Base-by-base conservation (phyloP, 2,113 vertebrate genomes). In the Seriola rivoliana region DNA sequence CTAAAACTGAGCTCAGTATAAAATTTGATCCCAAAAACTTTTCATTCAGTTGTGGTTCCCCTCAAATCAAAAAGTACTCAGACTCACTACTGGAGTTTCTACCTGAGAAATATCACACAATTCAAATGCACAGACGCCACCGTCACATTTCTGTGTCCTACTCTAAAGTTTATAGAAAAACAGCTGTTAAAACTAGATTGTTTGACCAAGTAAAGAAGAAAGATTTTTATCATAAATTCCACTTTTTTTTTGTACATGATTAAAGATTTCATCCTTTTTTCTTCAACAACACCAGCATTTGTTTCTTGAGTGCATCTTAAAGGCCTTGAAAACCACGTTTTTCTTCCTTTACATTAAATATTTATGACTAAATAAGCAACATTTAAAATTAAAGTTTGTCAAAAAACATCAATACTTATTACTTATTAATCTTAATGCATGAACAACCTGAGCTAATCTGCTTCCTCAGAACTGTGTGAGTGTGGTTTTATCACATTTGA, bases 21-120 rank as follows among this genome's bases (percentile, higher is more conserved):
- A 19, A 36, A 55, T n/a, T 12, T 55, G 54, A 55, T 25, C 54
- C 54, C n/a, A 25, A 55, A 48, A 55, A 21, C 46, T 23, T 23
- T 17, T 1, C 2, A 5, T 69, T 21, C 10, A 52, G 46, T 38
- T 36, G 4, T 25, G n/a, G 1, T 73, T 34, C 4, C 19, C 6
- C 21, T 68, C 19, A 16, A 59, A 59, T 48, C 29, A 59, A n/a
- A 59, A 23, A 10, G 4, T 17, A 10, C 1, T 38, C 19, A 6
- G 34, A 70, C n/a, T 38, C 42, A 36, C 38, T 71, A 8, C 38
- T 57, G 36, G 8, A 42, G 34, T 10, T 70, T 12, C 50, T 38
- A 55, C 68, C 69, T 42, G 69, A 71, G 69, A 58, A 19, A 70
- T 17, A 25, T 54, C 25, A 19, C 44, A 48, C 17, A 46, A 17